Evolutionary conservation across 1,140 invertebrate species (phyloP), one percentile per base, ranked within the genome.

Genomic region (Cydia strobilella): DNA sequence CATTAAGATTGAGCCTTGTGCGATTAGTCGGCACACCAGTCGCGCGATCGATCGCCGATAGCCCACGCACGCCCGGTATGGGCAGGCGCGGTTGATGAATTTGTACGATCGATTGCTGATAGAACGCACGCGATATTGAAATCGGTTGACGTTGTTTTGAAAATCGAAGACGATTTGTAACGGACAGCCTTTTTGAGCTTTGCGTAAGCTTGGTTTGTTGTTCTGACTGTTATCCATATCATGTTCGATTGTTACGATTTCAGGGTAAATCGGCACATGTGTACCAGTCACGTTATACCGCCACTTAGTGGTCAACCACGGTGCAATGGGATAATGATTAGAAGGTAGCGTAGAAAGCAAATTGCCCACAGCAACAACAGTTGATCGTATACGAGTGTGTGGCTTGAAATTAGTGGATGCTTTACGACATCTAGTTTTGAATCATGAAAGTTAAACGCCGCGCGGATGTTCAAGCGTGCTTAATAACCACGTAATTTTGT

Each of bases 1-100:
- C 79, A 84, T 86, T 84, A 80, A 86, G 84, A 86, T 85, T 74
- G 79, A 86, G 78, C 77, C 63, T 51, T 20, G 54, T 77, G 77
- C 79, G 79, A 83, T 84, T 81, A 83, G 82, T 66, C 48, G 59
- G 45, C 51, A 69, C 69, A 25, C 66, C 12, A 51, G 39, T 48
- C n/a, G 51, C 62, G 74, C 77, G 80, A 80, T 80, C 77, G 84
- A 85, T 85, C 79, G 63, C 20, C 12, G 62, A 66, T 66, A 63
- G 20, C 12, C 35, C 62, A 25, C 62, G 62, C 20, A 25, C 63
- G 25, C 63, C 63, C 63, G 63, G 27, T 66, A 66, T 66, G 63
- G 63, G 63, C 23, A 31, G 20, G 59, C 12, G 3, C 25, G 12
- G 59, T 62, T 31, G 63, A 66, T 66, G 23, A 15, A 66, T 66